Evolutionary conservation across 2,113 vertebrate species (phyloP).

Genomic region (Kryptolebias marmoratus): DNA sequence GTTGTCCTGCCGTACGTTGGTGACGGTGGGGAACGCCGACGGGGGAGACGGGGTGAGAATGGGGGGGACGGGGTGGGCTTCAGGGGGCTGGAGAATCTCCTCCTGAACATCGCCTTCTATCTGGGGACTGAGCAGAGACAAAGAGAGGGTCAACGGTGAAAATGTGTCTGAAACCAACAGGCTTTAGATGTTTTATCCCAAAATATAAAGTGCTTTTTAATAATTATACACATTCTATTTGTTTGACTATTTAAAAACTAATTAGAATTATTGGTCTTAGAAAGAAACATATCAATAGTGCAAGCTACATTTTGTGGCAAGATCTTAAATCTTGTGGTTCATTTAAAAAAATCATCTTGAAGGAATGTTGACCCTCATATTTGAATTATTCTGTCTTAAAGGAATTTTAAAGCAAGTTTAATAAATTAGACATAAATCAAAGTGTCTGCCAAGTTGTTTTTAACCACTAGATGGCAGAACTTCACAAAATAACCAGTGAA

Average conservation of each 20-base stretch:
- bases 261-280: too few relatives aligned
- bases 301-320: too few relatives aligned
- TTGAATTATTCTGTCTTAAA: conserved; percentile 3
- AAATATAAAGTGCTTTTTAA: too few relatives aligned
- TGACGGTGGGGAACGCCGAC: conserved; percentile 95
- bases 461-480: conserved; percentile 70
- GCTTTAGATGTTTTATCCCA: too few relatives aligned
- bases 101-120: conserved; percentile 94
- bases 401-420: conserved; percentile 6
- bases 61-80: conserved; percentile 94
- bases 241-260: too few relatives aligned
- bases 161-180: too few relatives aligned
- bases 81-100: conserved; percentile 97
- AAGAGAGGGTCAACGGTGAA: neutral
- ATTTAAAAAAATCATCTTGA: neutral
- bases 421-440: conserved; percentile 19
- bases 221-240: too few relatives aligned
- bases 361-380: neutral
- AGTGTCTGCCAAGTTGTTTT: neutral
- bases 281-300: too few relatives aligned
- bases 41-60: conserved; percentile 97
- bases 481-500: neutral
- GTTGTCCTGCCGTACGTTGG: conserved; percentile 93
- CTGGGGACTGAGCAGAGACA: conserved; percentile 75
- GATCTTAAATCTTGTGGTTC: too few relatives aligned